Evolutionary conservation across 2,113 vertebrate species (phyloP), one percentile per base, ranked within the genome.

Genomic region (Nibea coibor): DNA sequence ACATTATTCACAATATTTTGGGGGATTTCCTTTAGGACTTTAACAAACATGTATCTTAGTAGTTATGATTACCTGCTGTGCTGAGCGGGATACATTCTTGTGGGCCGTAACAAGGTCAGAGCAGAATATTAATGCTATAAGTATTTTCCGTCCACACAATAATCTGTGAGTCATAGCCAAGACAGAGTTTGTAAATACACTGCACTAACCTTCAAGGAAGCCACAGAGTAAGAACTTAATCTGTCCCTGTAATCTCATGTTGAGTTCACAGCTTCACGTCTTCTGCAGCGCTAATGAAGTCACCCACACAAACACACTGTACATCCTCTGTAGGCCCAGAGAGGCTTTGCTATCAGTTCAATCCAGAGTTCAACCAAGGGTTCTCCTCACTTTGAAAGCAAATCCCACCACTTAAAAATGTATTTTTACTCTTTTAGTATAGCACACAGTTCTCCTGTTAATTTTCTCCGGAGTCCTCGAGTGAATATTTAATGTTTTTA

Each of bases 401-500:
- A 78, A 78, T 56, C 39, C 45, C 20, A 61, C 8, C 19, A 0
- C 11, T 81, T 39, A 66, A 83, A 78, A 51, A 63, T 81, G 5
- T 1, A 78, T 74, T 58, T 61, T 47, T 10, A 47, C 12, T 61
- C 59, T 82, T 56, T 67, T 28, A 77, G 39, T 4, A n/a, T 4
- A 64, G 78, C 45, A 24, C 22, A 16, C 42, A 5, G 47, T 12
- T 58, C 57, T 12, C 1, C 69, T 42, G 20, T 19, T 66, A 42
- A 39, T 4, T 75, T 63, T 42, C 62, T 65, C 51, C 2, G 0
- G 24, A 71, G 74, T 2, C 31, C 35, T 67, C 15, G 0, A 54
- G 12, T 87, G 50, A 81, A 83, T 77, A 66, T 85, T 90, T 83
- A 26, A 91, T 66, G 48, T 47, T 59, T 54, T 78, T 71, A 17